Evolutionary conservation across 23 tunicate species (phyloP).

Genomic region (Phallusia fumigata): DNA sequence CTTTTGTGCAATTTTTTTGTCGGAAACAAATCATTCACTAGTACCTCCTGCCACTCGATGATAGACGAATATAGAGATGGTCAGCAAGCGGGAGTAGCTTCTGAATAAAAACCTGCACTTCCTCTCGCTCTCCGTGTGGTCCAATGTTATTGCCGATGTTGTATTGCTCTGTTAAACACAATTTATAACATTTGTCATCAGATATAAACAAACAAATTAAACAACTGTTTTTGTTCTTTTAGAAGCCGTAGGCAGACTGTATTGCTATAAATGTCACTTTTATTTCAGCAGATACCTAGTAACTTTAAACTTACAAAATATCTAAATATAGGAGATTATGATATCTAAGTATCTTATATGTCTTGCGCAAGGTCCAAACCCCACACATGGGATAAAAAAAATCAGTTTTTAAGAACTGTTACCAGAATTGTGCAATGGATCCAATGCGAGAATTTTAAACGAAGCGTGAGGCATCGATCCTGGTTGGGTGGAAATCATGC

Average conservation of each 20-base stretch:
- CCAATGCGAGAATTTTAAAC: constrained; percentile 70
- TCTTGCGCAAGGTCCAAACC: too few relatives aligned
- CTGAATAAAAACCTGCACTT: constrained; percentile 84
- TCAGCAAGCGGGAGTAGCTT: constrained; percentile 75
- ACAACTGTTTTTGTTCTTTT: too few relatives aligned
- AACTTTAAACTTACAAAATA: too few relatives aligned
- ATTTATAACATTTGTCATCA: not conserved
- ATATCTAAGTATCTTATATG: too few relatives aligned
- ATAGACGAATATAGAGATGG: constrained; percentile 49
- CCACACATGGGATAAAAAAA: not conserved
- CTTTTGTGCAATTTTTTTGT: not conserved
- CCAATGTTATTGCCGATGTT: constrained; percentile 82
- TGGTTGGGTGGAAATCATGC: constrained; percentile 98
- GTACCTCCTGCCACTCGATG: constrained; percentile 72
- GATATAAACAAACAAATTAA: not conserved
- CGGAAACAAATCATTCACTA: too few relatives aligned
- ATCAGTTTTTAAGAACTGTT: not conserved
- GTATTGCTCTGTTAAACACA: constrained; percentile 12
- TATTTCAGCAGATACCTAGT: too few relatives aligned
- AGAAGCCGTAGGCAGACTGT: too few relatives aligned
- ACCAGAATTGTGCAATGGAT: constrained; percentile 54
- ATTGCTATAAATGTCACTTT: too few relatives aligned
- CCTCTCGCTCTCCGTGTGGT: constrained; percentile 97
- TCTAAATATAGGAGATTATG: too few relatives aligned
- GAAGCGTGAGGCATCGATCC: constrained; percentile 94